Percentiles rank a stretch among this genome's conserved stretches.
Conservation (phyloP, 2,888 invertebrate genomes). For the Torymus texanus region DNA sequence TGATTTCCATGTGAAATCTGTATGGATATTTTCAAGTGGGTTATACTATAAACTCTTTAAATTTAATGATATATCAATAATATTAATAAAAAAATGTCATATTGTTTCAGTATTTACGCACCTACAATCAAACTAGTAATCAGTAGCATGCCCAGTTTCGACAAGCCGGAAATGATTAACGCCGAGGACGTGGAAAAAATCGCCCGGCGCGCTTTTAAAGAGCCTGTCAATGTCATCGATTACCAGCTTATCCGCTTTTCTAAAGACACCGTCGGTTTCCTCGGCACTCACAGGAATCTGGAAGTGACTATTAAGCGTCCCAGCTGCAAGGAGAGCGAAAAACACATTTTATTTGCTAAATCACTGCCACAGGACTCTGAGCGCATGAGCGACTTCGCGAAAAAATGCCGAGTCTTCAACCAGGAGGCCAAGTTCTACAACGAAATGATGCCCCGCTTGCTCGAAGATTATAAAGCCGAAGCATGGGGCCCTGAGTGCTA, state of each 20-base stretch:
- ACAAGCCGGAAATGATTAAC: background rate
- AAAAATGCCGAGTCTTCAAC: constrained; percentile 75
- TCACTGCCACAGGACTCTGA: constrained; percentile 77
- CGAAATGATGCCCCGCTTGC: constrained; percentile 65
- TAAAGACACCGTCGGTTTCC: constrained; percentile 66
- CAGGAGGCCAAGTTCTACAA: constrained; percentile 76
- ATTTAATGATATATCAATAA: no score
- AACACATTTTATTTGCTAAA: constrained; percentile 78
- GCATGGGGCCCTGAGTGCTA: no score
- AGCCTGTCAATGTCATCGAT: constrained; percentile 26
- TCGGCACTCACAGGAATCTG: constrained; percentile 65
- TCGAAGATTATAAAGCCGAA: background rate
- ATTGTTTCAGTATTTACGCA: no score
- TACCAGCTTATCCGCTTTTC: constrained; percentile 62
- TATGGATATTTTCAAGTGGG: no score
- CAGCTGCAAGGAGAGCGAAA: background rate
- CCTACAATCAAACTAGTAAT: no score
- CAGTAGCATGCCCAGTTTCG: no score
- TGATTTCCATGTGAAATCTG: no score
- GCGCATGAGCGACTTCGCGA: constrained; percentile 76
- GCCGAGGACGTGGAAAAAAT: background rate
- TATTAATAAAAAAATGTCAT: no score
- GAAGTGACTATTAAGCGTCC: constrained; percentile 50
- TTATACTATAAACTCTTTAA: no score
- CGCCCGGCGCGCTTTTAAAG: background rate